phyloP scores from a whole-genome alignment of 2,888 invertebrate species.

The Amiota mariae region DNA sequence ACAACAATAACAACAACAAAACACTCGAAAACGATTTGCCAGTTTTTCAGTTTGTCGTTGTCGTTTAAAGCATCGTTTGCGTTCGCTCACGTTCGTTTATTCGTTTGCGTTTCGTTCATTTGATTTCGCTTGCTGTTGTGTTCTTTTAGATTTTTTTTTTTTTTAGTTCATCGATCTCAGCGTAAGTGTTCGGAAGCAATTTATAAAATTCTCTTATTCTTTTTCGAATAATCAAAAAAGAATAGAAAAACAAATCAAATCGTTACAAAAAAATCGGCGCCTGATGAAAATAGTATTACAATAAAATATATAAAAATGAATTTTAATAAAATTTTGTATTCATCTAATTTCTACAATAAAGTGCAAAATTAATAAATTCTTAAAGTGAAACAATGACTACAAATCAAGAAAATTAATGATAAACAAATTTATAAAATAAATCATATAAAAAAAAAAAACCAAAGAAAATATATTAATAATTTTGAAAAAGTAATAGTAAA shows the following conservation, averaged over 20 bases:
- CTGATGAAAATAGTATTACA: conserved; percentile 7
- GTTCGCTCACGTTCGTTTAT: background rate
- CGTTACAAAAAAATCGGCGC: conserved; percentile 2
- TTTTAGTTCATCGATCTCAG: conserved; percentile 73
- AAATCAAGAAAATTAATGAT: no score
- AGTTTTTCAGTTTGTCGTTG: background rate
- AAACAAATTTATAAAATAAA: no score
- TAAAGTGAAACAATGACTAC: no score
- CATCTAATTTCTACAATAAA: no score
- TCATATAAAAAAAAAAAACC: no score
- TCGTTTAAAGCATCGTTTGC: conserved; percentile 1
- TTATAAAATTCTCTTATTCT: background rate
- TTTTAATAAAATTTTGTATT: no score
- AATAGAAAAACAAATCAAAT: background rate
- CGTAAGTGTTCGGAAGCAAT: conserved; percentile 66
- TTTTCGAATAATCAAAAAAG: background rate
- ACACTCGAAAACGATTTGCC: background rate
- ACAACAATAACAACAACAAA: no score
- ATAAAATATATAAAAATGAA: no score
- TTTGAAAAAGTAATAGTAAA: no score
- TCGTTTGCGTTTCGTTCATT: conserved; percentile 3
- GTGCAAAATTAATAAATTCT: no score
- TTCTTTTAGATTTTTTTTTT: conserved; percentile 62
- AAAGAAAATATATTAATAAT: no score
- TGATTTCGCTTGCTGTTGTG: conserved; percentile 5